A percentile compares a stretch with the other conserved stretches of the same genome.
Evolutionary conservation across 2,888 invertebrate species (phyloP).

Genomic region (Gortyna flavago): DNA sequence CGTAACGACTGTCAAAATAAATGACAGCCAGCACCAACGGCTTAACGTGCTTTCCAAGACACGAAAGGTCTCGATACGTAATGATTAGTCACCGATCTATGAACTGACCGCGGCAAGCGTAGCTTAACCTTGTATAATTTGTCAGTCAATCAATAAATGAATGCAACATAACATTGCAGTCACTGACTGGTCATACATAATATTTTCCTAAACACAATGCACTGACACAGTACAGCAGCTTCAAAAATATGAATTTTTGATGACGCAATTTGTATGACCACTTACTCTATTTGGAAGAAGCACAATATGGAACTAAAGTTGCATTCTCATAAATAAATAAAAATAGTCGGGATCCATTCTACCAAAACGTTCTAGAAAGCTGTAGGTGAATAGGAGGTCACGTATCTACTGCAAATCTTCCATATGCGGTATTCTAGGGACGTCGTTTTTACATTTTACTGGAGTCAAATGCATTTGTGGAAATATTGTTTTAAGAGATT

Average conservation of each 20-base stretch:
- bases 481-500: slow-evolving; percentile 64
- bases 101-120: neutral
- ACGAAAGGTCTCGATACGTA: neutral
- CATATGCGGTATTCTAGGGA: slow-evolving; percentile 62
- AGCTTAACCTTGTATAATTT: neutral
- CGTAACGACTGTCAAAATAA: neutral
- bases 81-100: neutral
- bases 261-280: slow-evolving; percentile 25
- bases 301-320: slow-evolving; percentile 32
- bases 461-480: slow-evolving; percentile 64
- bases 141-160: neutral
- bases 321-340: slow-evolving; percentile 55
- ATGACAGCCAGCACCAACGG: neutral
- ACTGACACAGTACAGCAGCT: neutral
- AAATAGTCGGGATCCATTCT: slow-evolving; percentile 51
- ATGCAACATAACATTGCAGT: neutral
- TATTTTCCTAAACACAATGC: neutral
- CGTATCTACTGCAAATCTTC: slow-evolving; percentile 66
- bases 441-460: slow-evolving; percentile 65
- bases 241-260: slow-evolving; percentile 37
- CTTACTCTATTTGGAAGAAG: slow-evolving; percentile 36
- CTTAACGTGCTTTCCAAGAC: neutral
- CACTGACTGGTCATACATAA: neutral
- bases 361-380: slow-evolving; percentile 53
- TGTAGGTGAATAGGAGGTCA: slow-evolving; percentile 59